phyloP scores from a whole-genome alignment of 2,797 vertebrate species.

The Babyrousa celebensis region DNA sequence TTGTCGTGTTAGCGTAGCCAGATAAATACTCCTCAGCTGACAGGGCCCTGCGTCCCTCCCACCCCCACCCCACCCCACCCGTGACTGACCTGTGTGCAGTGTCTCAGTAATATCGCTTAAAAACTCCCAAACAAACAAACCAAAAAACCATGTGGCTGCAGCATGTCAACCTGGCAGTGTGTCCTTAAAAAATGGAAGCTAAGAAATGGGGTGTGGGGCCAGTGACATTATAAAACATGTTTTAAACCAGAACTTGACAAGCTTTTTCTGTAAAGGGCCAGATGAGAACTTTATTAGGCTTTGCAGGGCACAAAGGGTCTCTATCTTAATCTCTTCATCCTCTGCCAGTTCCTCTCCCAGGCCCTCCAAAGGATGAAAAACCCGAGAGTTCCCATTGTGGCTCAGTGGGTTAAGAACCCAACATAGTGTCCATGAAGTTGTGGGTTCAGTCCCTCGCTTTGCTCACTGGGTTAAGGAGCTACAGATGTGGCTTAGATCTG shows the following conservation, averaged over 20 bases:
- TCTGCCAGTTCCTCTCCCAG: neutral
- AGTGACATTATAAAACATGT: neutral
- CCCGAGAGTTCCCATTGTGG: too few relatives aligned
- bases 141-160: neutral
- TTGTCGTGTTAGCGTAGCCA: neutral
- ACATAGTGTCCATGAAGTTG: too few relatives aligned
- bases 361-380: neutral
- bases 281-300: neutral
- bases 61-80: neutral
- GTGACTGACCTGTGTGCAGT: neutral
- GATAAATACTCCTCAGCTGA: neutral
- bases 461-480: too few relatives aligned
- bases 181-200: slow-evolving; percentile 18
- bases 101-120: neutral
- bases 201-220: neutral
- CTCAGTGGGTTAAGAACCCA: too few relatives aligned
- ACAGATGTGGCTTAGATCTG: too few relatives aligned
- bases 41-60: neutral
- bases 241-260: neutral
- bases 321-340: neutral
- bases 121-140: neutral
- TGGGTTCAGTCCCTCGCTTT: too few relatives aligned
- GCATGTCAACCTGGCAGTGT: neutral
- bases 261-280: neutral
- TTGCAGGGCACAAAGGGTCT: neutral